Percentiles rank a stretch among this genome's conserved stretches.
Conservation (phyloP, 2,888 invertebrate species). For the Microctonus hyperodae region DNA sequence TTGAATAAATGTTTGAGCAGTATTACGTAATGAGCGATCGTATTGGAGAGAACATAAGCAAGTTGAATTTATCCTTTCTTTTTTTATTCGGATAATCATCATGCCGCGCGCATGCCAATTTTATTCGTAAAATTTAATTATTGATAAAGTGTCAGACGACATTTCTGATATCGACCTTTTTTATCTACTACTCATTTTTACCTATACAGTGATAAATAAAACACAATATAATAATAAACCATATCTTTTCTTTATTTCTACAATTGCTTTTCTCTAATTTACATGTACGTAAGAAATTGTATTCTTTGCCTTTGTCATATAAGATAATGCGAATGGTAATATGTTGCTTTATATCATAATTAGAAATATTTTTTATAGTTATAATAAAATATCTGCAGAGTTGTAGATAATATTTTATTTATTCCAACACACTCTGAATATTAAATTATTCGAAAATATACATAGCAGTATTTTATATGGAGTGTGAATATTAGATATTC, state of each 20-base stretch:
- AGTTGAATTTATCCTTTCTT: not conserved
- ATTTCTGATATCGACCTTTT: not conserved
- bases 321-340: too few species aligned
- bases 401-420: not conserved
- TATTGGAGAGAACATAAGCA: not conserved
- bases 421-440: too few species aligned
- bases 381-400: not conserved
- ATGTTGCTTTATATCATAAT: too few species aligned
- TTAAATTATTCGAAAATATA: too few species aligned
- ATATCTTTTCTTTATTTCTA: not conserved
- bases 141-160: slow-evolving; percentile 4
- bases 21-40: not conserved
- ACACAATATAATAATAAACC: not conserved
- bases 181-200: not conserved
- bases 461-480: too few species aligned
- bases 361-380: too few species aligned
- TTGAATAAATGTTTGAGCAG: not conserved
- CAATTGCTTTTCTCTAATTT: too few species aligned
- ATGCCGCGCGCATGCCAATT: not conserved
- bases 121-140: slow-evolving; percentile 13
- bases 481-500: too few species aligned
- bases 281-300: not conserved
- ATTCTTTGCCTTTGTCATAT: not conserved
- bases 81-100: not conserved
- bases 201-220: not conserved